Percentiles rank a stretch among this genome's conserved stretches.
These are phyloP conservation scores for Parazoanthus atlanticus DNA, from an alignment of 92 coral and sea anemone species.

Conservation along the genomic window DNA sequence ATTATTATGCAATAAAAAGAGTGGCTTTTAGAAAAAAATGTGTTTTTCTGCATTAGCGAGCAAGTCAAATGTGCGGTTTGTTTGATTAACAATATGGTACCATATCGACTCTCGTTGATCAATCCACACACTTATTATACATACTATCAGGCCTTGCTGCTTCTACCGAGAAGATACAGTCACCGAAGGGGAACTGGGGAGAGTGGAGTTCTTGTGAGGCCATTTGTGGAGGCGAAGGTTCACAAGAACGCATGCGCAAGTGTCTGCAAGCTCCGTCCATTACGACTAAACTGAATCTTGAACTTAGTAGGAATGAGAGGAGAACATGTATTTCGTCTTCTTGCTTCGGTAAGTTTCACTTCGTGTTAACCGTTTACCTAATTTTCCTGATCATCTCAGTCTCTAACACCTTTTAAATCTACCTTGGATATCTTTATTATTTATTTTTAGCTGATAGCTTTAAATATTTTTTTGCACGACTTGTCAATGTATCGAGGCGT, in stretches of 20 bases:
- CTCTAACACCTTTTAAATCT: too few species aligned
- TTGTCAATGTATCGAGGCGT: too few species aligned
- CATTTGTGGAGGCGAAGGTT: neutral
- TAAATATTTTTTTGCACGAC: too few species aligned
- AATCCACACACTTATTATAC: neutral
- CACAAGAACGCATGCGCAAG: slow-evolving; percentile 8
- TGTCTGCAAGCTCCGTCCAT: neutral
- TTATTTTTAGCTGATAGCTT: too few species aligned
- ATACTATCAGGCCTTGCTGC: neutral
- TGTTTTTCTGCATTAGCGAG: too few species aligned
- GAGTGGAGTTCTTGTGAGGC: neutral
- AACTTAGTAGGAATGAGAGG: neutral
- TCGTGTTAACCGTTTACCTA: too few species aligned
- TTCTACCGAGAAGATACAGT: neutral
- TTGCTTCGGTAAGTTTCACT: neutral
- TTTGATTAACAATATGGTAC: too few species aligned
- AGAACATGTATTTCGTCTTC: neutral
- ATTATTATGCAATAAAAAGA: too few species aligned
- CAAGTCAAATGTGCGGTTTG: too few species aligned
- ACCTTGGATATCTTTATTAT: too few species aligned
- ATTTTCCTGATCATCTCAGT: too few species aligned
- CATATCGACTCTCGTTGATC: too few species aligned
- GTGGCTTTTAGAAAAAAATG: neutral
- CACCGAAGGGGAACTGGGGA: slow-evolving; percentile 14
- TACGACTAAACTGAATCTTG: neutral